Percentiles rank a stretch among this genome's conserved stretches.
Conservation (phyloP, 2,113 vertebrate genomes). For the Nothoprocta perdicaria region DNA sequence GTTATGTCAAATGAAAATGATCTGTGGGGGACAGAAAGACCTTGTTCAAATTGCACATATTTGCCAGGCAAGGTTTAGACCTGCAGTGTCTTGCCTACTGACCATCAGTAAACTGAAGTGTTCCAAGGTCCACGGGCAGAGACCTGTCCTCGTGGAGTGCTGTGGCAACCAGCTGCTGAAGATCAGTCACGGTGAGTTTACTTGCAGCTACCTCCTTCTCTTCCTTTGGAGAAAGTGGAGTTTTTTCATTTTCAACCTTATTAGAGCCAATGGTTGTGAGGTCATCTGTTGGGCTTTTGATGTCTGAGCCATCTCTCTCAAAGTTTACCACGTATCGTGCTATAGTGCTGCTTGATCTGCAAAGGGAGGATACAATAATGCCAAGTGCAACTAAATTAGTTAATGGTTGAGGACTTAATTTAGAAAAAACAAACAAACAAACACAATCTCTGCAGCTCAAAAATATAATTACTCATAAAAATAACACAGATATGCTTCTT, state of each 20-base stretch:
- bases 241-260: conserved; percentile 71
- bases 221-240: conserved; percentile 36
- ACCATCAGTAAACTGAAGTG: conserved; percentile 83
- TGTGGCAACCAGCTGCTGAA: conserved; percentile 83
- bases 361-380: conserved; percentile 8
- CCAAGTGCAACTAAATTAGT: neutral
- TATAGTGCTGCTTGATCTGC: conserved; percentile 81
- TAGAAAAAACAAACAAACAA: neutral
- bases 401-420: neutral
- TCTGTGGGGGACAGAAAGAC: neutral
- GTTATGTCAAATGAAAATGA: neutral
- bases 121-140: conserved; percentile 82
- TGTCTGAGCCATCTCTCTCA: conserved; percentile 73
- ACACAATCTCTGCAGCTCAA: neutral
- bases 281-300: conserved; percentile 58
- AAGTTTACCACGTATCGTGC: conserved; percentile 84
- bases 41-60: neutral
- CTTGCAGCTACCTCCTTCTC: conserved; percentile 59
- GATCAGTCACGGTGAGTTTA: conserved; percentile 58
- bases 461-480: neutral
- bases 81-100: conserved; percentile 20
- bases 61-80: neutral
- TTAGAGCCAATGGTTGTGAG: conserved; percentile 76
- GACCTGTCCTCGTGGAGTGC: conserved; percentile 83
- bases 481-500: neutral